Evolutionary conservation across 2,797 vertebrate genomes (phyloP), one percentile per base, ranked within the genome.

Genomic region (Sciaenops ocellatus): DNA sequence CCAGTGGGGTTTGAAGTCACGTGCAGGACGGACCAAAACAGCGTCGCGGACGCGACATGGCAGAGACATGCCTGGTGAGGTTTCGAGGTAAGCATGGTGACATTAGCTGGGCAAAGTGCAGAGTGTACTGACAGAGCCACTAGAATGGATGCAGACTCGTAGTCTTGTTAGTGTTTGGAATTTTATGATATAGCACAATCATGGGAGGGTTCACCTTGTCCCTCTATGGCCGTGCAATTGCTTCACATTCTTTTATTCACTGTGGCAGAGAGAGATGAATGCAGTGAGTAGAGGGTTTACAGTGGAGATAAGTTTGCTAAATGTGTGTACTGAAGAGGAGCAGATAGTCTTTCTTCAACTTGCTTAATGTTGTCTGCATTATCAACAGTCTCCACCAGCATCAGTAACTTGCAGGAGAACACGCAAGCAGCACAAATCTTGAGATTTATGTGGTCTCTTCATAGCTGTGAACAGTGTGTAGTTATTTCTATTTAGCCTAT

Each of bases 251-350:
- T 73, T 65, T 65, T 56, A 65, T 65, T 47, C 44, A 26, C 16
- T 11, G 41, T 47, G 41, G 47, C 48, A 54, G 15, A 55, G 52
- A 69, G 41, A 38, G 51, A 56, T 63, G 38, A 52, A 44, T 7
- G 1, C 69, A 7, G 26, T 16, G 20, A 34, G 26, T 20, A 18
- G 26, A 55, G 18, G 38, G 50, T 64, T 47, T 34, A 13, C 28
- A 12, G 13, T 5, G 41, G 28, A 64, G 51, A 34, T 64, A 26
- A 56, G 38, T 73, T 56, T 56, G 42, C 28, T 48, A 47, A 64
- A 73, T 65, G 71, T 30, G 15, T 47, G 50, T 47, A 18, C 51
- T 62, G 48, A 52, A 52, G 30, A 72, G 47, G 46, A 42, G 47
- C n/a, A 26, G 18, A 72, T 72, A 61, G 51, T n/a, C 44, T 30